These are phyloP conservation scores for Rhagophthalmus giganteus DNA, from an alignment of 2,888 invertebrate genomes.

Conservation along the genomic window DNA sequence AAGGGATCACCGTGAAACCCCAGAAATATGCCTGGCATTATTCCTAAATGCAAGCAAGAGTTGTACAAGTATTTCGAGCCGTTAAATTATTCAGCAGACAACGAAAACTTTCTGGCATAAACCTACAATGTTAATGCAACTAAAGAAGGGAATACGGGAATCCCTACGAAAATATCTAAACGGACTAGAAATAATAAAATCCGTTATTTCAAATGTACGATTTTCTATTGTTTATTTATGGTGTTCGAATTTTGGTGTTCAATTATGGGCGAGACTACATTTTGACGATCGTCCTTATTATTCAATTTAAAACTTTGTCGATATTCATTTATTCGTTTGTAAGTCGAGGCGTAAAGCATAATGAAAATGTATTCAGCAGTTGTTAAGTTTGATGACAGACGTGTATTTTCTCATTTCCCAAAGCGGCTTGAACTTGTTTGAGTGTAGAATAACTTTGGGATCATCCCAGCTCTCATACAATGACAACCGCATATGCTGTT, in stretches of 20 bases:
- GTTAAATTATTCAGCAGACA: constrained; percentile 28
- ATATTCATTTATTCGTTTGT: constrained; percentile 12
- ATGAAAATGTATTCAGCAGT: constrained; percentile 25
- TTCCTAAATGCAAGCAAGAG: constrained; percentile 27
- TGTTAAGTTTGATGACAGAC: constrained; percentile 30
- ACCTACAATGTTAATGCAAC: constrained; percentile 20
- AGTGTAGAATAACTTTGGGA: constrained; percentile 34
- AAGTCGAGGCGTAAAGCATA: constrained; percentile 12
- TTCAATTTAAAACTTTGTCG: constrained; percentile 8
- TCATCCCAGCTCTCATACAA: constrained; percentile 32
- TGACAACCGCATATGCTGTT: constrained; percentile 38
- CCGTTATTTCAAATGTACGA: no score
- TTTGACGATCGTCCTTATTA: no score
- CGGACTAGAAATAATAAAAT: no score
- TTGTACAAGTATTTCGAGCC: constrained; percentile 29
- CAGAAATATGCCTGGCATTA: constrained; percentile 28
- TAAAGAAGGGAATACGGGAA: constrained; percentile 8
- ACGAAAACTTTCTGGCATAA: constrained; percentile 22
- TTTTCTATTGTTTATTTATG: no score
- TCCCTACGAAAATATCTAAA: no score
- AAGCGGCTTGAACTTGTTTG: constrained; percentile 29
- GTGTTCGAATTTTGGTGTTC: no score
- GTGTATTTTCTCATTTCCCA: constrained; percentile 31
- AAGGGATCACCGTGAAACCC: constrained; percentile 23
- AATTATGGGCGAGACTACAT: no score